These are phyloP conservation scores for Epinephelus awoara DNA, from an alignment of 2,797 vertebrate genomes.

Conservation along the genomic window DNA sequence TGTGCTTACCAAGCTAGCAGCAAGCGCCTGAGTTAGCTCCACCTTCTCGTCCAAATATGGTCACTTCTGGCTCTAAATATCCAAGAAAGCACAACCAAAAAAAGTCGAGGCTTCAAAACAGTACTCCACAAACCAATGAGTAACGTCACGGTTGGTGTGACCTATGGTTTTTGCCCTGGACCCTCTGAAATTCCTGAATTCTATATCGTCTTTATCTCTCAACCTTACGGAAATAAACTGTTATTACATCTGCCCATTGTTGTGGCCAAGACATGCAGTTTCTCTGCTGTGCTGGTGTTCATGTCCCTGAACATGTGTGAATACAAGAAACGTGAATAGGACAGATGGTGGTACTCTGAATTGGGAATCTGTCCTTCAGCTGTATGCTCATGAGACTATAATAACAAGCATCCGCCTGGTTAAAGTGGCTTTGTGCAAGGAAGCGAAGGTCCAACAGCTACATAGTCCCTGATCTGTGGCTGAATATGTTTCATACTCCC, in stretches of 20 bases:
- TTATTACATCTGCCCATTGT: background rate
- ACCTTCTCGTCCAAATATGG: too few species aligned
- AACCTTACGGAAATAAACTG: background rate
- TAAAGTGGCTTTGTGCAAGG: constrained; percentile 2
- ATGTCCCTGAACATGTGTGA: constrained; percentile 18
- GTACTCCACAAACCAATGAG: too few species aligned
- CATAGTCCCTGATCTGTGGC: background rate
- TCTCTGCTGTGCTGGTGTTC: background rate
- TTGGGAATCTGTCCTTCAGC: constrained; percentile 25
- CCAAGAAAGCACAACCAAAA: too few species aligned
- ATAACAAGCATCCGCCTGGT: background rate
- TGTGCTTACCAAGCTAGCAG: too few species aligned
- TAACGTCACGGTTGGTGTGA: too few species aligned
- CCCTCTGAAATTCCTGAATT: background rate
- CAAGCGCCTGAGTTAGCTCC: too few species aligned
- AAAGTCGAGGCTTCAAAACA: too few species aligned
- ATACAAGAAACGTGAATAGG: background rate
- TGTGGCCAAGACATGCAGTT: background rate
- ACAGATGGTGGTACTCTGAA: constrained; percentile 27
- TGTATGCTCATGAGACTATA: constrained; percentile 21
- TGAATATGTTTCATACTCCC: background rate
- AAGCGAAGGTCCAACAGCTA: background rate
- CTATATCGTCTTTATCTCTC: background rate
- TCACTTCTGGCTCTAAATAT: too few species aligned
- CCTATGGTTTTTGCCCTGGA: background rate